Percentiles rank a stretch among this genome's conserved stretches.
Evolutionary conservation across 2,888 invertebrate species (phyloP).

Genomic region (Furcula furcula): DNA sequence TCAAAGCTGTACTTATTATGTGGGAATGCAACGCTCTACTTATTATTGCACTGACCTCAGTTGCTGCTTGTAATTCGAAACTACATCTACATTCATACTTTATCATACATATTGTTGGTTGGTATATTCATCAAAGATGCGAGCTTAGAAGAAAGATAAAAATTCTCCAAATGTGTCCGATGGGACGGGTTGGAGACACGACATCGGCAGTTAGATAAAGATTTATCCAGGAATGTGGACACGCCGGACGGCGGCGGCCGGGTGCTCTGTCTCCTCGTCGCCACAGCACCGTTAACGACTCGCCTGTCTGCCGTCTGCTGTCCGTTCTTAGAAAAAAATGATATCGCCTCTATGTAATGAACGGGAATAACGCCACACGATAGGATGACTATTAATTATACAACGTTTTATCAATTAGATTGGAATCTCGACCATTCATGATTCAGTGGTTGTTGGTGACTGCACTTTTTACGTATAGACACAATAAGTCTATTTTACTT

Average conservation of each 20-base stretch:
- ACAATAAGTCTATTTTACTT: neutral
- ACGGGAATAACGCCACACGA: constrained; percentile 22
- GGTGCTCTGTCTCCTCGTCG: constrained; percentile 33
- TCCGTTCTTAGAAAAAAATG: constrained; percentile 36
- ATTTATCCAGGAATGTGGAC: constrained; percentile 51
- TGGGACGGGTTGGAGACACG: constrained; percentile 13
- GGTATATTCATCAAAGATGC: constrained; percentile 7
- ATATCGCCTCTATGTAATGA: constrained; percentile 23
- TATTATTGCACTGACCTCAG: constrained; percentile 51
- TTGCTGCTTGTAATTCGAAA: constrained; percentile 36
- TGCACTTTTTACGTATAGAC: neutral
- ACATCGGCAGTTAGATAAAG: constrained; percentile 37
- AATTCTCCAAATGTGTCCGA: no score
- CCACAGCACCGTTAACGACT: constrained; percentile 42
- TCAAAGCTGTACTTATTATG: constrained; percentile 52
- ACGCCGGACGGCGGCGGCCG: constrained; percentile 27
- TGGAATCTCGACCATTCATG: constrained; percentile 7
- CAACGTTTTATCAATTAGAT: constrained; percentile 18
- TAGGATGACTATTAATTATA: constrained; percentile 19
- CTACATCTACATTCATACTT: neutral
- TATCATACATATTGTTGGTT: no score
- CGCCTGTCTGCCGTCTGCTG: constrained; percentile 42
- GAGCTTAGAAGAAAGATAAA: constrained; percentile 11
- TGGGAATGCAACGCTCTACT: constrained; percentile 75
- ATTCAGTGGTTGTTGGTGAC: neutral